Conservation (phyloP, 2,797 vertebrate species). For the Chrosomus eos region DNA sequence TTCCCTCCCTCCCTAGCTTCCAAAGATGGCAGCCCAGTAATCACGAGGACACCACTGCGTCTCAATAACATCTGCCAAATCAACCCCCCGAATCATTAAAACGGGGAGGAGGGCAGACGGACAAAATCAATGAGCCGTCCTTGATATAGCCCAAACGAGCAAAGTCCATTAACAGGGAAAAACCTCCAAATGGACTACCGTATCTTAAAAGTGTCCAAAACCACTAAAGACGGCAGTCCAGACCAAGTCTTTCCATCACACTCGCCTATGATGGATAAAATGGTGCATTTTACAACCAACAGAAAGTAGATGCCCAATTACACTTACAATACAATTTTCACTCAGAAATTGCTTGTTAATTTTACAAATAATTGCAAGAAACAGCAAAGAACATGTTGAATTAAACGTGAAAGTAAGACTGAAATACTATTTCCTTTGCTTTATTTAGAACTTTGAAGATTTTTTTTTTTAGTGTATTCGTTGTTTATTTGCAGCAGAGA, state of each 20-base stretch:
- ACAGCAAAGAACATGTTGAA: neutral
- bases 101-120: conserved; percentile 41
- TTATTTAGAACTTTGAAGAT: neutral
- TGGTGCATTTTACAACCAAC: neutral
- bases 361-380: neutral
- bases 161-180: conserved; percentile 59
- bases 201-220: conserved; percentile 6
- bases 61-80: conserved; percentile 40
- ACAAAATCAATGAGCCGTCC: conserved; percentile 71
- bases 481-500: neutral
- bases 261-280: neutral
- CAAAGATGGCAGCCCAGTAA: conserved; percentile 74
- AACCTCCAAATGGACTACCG: neutral
- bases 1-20: conserved; percentile 68
- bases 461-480: no score
- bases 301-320: neutral
- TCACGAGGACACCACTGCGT: conserved; percentile 69
- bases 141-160: conserved; percentile 65
- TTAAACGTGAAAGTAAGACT: neutral
- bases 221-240: neutral
- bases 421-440: neutral
- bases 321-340: neutral
- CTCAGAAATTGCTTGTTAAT: neutral
- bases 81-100: conserved; percentile 40
- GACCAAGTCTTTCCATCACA: neutral